These are phyloP conservation scores for Labroides dimidiatus DNA, from an alignment of 2,797 vertebrate genomes.

Conservation along the genomic window DNA sequence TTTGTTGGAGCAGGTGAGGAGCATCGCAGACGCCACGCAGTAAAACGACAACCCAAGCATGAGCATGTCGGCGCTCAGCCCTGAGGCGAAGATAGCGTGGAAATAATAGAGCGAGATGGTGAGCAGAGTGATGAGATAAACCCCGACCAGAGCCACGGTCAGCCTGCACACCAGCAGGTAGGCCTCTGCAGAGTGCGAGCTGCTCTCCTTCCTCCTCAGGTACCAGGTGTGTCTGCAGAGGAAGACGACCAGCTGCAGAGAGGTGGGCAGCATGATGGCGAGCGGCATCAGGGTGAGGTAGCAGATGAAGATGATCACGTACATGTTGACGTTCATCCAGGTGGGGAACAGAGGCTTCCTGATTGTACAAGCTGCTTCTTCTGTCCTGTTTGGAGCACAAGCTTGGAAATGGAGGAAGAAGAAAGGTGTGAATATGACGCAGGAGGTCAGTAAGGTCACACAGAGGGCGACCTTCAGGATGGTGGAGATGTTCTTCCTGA, in stretches of 20 bases:
- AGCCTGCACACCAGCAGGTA: constrained; percentile 12
- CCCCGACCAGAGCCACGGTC: constrained; percentile 20
- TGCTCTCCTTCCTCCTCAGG: background rate
- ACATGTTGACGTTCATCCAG: background rate
- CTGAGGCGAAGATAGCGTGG: background rate
- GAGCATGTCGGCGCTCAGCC: constrained; percentile 9
- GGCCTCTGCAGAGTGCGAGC: background rate
- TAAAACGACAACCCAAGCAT: constrained; percentile 8
- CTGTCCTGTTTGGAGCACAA: background rate
- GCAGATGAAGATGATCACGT: constrained; percentile 7
- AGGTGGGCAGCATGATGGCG: background rate
- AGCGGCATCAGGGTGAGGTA: constrained; percentile 14
- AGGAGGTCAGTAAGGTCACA: constrained; percentile 15
- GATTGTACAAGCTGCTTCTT: background rate
- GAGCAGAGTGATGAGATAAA: constrained; percentile 21
- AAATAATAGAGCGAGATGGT: constrained; percentile 11
- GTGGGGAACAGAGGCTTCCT: constrained; percentile 7
- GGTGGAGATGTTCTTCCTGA: background rate
- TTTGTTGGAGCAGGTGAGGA: constrained; percentile 12
- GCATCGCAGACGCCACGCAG: background rate
- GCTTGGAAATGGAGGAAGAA: constrained; percentile 2
- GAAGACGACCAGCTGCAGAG: constrained; percentile 10
- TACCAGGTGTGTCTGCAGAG: constrained; percentile 7
- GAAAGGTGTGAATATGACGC: constrained; percentile 12
- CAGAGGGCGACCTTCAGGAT: background rate